Conservation (phyloP, 2,797 vertebrate species). For the Lutjanus campechanus region DNA sequence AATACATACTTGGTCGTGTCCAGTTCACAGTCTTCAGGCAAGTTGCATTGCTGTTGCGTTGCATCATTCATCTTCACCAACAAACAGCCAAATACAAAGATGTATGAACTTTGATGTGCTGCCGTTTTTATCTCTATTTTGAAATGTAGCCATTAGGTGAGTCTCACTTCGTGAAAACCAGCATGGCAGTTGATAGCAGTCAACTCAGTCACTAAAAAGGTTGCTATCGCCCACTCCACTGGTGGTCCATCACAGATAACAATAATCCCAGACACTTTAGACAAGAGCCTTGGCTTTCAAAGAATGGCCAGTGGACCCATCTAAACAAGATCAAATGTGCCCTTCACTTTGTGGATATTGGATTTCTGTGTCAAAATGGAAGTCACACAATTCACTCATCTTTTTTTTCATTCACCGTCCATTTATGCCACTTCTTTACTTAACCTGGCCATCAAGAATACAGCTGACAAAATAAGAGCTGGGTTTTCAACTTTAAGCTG, state of each 20-base stretch:
- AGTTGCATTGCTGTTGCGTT: slow-evolving; percentile 57
- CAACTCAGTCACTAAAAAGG: slow-evolving; percentile 49
- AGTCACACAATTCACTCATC: slow-evolving; percentile 37
- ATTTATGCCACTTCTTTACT: slow-evolving; percentile 39
- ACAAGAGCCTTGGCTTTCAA: slow-evolving; percentile 61
- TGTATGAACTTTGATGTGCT: slow-evolving; percentile 36
- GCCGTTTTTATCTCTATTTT: slow-evolving; percentile 42
- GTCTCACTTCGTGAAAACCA: slow-evolving; percentile 51
- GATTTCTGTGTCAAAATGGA: slow-evolving; percentile 49
- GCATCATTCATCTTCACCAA: slow-evolving; percentile 57
- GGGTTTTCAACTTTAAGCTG: slow-evolving; percentile 28
- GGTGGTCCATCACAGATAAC: slow-evolving; percentile 67
- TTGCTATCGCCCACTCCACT: slow-evolving; percentile 61
- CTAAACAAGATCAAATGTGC: slow-evolving; percentile 73
- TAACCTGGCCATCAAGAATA: slow-evolving; percentile 23
- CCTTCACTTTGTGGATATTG: slow-evolving; percentile 68
- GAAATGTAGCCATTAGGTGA: slow-evolving; percentile 36
- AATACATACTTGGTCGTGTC: slow-evolving; percentile 2
- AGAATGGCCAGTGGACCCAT: slow-evolving; percentile 52
- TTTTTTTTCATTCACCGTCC: slow-evolving; percentile 14
- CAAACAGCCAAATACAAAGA: slow-evolving; percentile 37
- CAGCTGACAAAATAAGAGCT: slow-evolving; percentile 34
- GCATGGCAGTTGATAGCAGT: slow-evolving; percentile 58
- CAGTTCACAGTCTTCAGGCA: slow-evolving; percentile 2
- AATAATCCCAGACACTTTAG: slow-evolving; percentile 69